Evolutionary conservation across 2,113 vertebrate species (phyloP).

Genomic region (Colius striatus): DNA sequence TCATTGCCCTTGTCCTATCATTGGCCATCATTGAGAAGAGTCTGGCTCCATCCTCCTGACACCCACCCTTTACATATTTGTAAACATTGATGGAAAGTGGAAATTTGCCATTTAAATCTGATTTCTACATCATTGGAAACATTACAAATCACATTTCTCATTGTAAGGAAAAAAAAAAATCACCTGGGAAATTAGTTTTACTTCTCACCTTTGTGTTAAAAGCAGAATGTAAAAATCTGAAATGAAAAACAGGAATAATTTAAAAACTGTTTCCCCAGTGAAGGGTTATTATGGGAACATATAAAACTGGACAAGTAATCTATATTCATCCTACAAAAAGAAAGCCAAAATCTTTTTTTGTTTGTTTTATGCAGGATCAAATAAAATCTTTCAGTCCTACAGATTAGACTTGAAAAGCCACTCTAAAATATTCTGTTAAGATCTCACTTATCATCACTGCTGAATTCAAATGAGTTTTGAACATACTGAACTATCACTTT

Average conservation of each 20-base stretch:
- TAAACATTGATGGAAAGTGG: not conserved
- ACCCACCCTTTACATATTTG: too few species aligned
- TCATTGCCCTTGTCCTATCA: too few species aligned
- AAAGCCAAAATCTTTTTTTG: not conserved
- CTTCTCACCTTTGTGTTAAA: constrained; percentile 32
- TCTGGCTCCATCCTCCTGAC: too few species aligned
- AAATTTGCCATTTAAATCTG: constrained; percentile 16
- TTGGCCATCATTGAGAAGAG: too few species aligned
- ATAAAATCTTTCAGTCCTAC: not conserved
- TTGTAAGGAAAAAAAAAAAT: constrained; percentile 36
- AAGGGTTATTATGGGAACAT: not conserved
- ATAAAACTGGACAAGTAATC: not conserved
- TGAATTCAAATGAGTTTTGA: constrained; percentile 76
- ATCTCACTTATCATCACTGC: constrained; percentile 2
- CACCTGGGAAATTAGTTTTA: constrained; percentile 51
- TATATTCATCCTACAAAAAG: not conserved
- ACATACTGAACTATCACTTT: constrained; percentile 50
- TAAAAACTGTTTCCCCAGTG: not conserved
- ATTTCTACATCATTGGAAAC: constrained; percentile 20
- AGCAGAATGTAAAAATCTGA: constrained; percentile 8
- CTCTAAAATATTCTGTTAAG: constrained; percentile 49
- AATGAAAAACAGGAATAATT: constrained; percentile 15
- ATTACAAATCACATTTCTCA: constrained; percentile 2
- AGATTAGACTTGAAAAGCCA: constrained; percentile 1
- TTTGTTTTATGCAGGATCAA: not conserved